Conservation (phyloP, 2,797 vertebrate species). For the Manis crassicaudata region DNA sequence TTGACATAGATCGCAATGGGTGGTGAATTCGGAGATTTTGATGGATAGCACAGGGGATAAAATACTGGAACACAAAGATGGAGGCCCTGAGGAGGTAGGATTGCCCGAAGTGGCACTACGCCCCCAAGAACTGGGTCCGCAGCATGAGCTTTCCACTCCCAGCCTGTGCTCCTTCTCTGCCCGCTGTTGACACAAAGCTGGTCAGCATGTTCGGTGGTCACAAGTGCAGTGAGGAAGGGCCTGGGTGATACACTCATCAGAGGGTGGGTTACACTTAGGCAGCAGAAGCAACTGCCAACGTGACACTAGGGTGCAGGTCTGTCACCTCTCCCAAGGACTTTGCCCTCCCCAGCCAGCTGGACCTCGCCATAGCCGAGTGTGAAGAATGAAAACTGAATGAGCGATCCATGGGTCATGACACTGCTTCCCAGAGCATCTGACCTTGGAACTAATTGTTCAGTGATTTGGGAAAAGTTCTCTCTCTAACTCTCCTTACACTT, state of each 20-base stretch:
- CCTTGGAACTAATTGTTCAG: slow-evolving; percentile 10
- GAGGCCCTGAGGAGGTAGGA: neutral
- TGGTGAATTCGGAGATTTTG: neutral
- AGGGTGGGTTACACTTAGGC: neutral
- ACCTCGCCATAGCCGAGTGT: neutral
- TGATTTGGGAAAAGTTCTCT: neutral
- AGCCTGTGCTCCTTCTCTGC: neutral
- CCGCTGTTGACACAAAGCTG: neutral
- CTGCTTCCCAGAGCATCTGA: neutral
- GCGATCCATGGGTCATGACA: neutral
- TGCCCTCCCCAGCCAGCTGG: neutral
- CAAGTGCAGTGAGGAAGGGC: neutral
- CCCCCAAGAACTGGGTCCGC: neutral
- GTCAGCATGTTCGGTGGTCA: neutral
- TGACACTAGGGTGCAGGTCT: neutral
- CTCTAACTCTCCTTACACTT: neutral
- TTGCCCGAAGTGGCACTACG: neutral
- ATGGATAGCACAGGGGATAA: neutral
- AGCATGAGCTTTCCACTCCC: neutral
- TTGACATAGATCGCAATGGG: neutral
- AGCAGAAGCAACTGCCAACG: neutral
- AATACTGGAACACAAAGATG: neutral
- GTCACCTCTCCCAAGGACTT: neutral
- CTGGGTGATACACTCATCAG: neutral
- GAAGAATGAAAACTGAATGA: neutral